Conservation (phyloP, 1,140 invertebrate genomes). For the Pseudomyrmex dendroicus region DNA sequence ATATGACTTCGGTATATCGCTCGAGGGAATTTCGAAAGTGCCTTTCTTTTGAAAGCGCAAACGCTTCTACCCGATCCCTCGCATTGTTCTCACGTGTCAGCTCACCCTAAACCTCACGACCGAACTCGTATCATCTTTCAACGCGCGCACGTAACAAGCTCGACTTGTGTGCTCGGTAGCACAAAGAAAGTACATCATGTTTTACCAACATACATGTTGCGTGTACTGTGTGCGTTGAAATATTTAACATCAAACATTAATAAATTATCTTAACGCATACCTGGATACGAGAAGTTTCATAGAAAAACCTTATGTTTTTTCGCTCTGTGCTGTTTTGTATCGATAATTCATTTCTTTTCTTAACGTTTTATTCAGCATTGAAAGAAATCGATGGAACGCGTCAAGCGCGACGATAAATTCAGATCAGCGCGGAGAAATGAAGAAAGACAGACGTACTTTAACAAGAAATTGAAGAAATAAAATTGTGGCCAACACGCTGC, state of each 20-base stretch:
- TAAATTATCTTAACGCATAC: neutral
- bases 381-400: neutral
- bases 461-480: slow-evolving; percentile 55
- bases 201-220: neutral
- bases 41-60: slow-evolving; percentile 35
- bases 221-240: neutral
- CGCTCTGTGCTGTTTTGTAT: neutral
- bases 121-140: slow-evolving; percentile 45
- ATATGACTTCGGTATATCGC: too few relatives aligned
- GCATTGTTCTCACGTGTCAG: slow-evolving; percentile 62
- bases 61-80: slow-evolving; percentile 55
- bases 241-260: neutral
- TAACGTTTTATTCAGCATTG: neutral
- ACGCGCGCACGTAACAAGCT: neutral
- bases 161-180: neutral
- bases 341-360: slow-evolving; percentile 32
- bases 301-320: too few relatives aligned
- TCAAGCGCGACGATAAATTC: neutral
- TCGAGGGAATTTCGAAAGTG: slow-evolving; percentile 62
- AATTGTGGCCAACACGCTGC: slow-evolving; percentile 50
- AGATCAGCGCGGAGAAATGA: slow-evolving; percentile 25
- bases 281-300: too few relatives aligned
- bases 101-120: slow-evolving; percentile 31
- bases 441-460: slow-evolving; percentile 18
- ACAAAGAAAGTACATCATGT: neutral